Percentiles rank a stretch among this genome's conserved stretches.
These are phyloP conservation scores for Zosterops borbonicus DNA, from an alignment of 2,113 vertebrate genomes.

Conservation along the genomic window DNA sequence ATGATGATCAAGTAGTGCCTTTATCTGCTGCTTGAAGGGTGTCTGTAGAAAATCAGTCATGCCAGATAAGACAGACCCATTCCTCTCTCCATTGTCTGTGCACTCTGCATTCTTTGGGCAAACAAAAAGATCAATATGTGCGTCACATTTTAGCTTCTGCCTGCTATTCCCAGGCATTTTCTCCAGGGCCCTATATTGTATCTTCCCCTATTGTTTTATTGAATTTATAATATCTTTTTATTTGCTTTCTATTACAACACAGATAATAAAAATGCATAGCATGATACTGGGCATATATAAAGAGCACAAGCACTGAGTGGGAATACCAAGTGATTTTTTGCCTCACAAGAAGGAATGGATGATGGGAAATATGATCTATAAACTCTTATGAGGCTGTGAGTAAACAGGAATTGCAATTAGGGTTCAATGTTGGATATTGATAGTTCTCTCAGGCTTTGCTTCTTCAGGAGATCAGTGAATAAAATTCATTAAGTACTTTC, in stretches of 20 bases:
- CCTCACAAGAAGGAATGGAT: background rate
- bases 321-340: background rate
- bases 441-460: background rate
- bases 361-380: background rate
- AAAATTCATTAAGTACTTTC: background rate
- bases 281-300: background rate
- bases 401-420: background rate
- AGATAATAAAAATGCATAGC: background rate
- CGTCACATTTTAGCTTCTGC: background rate
- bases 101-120: background rate
- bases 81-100: background rate
- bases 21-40: background rate
- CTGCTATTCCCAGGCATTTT: background rate
- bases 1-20: background rate
- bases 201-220: background rate
- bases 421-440: background rate
- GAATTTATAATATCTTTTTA: constrained; percentile 1
- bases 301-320: background rate
- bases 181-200: background rate
- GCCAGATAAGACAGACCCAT: background rate
- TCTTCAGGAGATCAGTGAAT: background rate
- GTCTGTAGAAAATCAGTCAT: background rate
- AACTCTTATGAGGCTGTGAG: background rate
- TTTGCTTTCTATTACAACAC: constrained; percentile 4
- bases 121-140: background rate